Evolutionary conservation across 2,113 vertebrate species (phyloP), one percentile per base, ranked within the genome.

Genomic region (Numenius arquata): DNA sequence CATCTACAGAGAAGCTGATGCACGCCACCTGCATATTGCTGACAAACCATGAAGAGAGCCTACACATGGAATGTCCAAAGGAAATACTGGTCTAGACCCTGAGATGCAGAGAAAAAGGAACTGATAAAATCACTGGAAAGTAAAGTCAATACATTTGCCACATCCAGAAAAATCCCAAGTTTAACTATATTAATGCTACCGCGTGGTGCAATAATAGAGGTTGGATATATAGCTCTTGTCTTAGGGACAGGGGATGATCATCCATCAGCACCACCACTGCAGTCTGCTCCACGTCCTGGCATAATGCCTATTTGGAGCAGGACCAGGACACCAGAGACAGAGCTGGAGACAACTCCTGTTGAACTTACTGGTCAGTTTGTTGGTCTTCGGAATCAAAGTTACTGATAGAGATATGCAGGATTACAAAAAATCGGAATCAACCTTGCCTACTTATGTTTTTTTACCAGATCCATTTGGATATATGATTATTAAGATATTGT

Each of bases 211-310:
- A 86, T 93, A 93, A 90, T 38, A 85, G 65, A 86, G 94, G 52
- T 5, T 75, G 83, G 76, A 97, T 87, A 94, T 87, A 95, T 61
- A 85, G 86, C 76, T 86, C 73, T 71, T 90, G 93, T 93, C 95
- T 90, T 90, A 41, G 52, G 62, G 52, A 55, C 34, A 56, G 73
- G 76, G 65, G 61, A 90, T 2, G 12, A 78, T 89, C 83, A 95
- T 96, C 48, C 48, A 87, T 95, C 90, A 95, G 65, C 84, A 89
- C 40, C 85, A 80, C 68, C 90, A 88, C 25, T 53, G 86, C 79
- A 65, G 56, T 58, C 65, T 89, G 79, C 62, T 90, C 41, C 76
- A 78, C 0, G 0, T 72, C 61, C 52, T 92, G 90, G 75, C 59
- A 78, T 56, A 77, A 72, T 41, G 61, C 72, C 90, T 47, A 6